phyloP scores from a whole-genome alignment of 2,797 vertebrate genomes.

The Aulostomus chinensis region DNA sequence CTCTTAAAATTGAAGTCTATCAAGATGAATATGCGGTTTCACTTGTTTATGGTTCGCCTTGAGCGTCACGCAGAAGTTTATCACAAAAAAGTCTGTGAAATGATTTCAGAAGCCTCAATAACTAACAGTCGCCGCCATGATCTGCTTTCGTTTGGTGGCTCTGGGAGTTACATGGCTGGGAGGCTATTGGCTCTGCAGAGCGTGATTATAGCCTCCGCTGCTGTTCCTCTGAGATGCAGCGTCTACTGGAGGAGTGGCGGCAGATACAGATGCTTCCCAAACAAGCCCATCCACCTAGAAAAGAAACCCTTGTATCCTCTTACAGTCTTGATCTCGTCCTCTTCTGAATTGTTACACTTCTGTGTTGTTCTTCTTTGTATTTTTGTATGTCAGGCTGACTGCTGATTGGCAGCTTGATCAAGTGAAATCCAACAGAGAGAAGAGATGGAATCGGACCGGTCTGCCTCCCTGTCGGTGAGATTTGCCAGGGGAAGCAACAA shows the following conservation, averaged over 20 bases:
- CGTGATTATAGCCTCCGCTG: too few relatives aligned
- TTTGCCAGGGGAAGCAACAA: conserved; percentile 34
- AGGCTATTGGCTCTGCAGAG: conserved; percentile 20
- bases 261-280: too few relatives aligned
- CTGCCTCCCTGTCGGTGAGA: conserved; percentile 1
- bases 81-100: conserved; percentile 1
- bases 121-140: conserved; percentile 7
- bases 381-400: conserved; percentile 3
- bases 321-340: not conserved
- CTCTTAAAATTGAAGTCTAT: conserved; percentile 2
- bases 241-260: too few relatives aligned
- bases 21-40: not conserved
- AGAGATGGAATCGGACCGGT: conserved; percentile 17
- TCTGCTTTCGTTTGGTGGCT: conserved; percentile 17
- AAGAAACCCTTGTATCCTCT: not conserved
- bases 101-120: conserved; percentile 8
- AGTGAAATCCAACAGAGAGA: conserved; percentile 24
- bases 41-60: conserved; percentile 9
- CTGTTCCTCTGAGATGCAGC: too few relatives aligned
- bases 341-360: too few relatives aligned
- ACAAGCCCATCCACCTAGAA: not conserved
- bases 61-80: not conserved
- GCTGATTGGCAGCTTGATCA: conserved; percentile 38
- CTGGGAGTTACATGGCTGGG: conserved; percentile 3
- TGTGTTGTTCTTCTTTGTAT: not conserved